Evolutionary conservation across 2,797 vertebrate genomes (phyloP).

Genomic region (Simalia tracyae): DNA sequence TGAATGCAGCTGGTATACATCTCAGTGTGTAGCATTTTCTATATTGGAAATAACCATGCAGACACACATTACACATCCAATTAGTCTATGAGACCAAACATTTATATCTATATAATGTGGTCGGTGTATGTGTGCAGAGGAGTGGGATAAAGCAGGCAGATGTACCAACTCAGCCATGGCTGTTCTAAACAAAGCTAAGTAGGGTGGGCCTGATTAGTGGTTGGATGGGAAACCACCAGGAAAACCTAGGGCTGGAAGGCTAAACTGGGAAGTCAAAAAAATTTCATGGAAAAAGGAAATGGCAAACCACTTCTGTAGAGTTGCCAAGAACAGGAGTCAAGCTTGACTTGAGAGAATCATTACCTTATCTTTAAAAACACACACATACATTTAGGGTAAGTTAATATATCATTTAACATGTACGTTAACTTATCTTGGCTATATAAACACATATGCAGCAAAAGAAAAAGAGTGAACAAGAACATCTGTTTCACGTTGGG

Average conservation of each 20-base stretch:
- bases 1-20: not conserved
- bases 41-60: not conserved
- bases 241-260: not conserved
- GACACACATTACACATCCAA: not conserved
- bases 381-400: not conserved
- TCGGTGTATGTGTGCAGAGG: not conserved
- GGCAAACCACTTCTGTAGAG: not conserved
- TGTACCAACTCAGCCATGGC: not conserved
- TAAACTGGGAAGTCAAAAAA: not conserved
- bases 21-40: not conserved
- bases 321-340: not conserved
- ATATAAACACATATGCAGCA: not conserved
- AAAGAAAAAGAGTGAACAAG: not conserved
- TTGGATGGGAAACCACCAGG: not conserved
- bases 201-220: not conserved
- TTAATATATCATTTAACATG: not conserved
- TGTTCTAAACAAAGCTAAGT: not conserved
- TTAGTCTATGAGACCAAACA: not conserved
- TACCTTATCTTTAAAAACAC: not conserved
- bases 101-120: not conserved
- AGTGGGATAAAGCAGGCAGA: not conserved
- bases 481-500: constrained; percentile 19
- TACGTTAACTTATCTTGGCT: not conserved
- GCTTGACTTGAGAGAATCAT: not conserved
- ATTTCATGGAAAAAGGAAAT: not conserved